Conservation (phyloP, 2,797 vertebrate species). For the Cirrhinus molitorella region DNA sequence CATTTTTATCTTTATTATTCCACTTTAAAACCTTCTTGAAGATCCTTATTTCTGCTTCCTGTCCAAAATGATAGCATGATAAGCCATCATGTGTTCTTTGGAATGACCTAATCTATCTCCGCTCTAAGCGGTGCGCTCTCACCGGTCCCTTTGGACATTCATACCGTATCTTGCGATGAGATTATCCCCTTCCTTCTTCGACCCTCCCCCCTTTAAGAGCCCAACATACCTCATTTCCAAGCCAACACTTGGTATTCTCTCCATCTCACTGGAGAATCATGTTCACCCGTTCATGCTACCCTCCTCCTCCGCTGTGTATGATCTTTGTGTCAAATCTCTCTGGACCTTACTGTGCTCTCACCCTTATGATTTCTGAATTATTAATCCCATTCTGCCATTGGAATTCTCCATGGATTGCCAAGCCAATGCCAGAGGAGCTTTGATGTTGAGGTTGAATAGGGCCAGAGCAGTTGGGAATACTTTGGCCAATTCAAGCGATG, state of each 20-base stretch:
- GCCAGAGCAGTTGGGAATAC: background rate
- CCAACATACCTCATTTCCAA: constrained; percentile 26
- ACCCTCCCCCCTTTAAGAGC: background rate
- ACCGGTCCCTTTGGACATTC: constrained; percentile 26
- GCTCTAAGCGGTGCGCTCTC: background rate
- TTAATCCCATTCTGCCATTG: constrained; percentile 68
- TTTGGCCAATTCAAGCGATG: background rate
- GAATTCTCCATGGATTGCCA: constrained; percentile 58
- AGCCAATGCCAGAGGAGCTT: constrained; percentile 16
- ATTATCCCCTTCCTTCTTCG: background rate
- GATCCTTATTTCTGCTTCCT: constrained; percentile 17
- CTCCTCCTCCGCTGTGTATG: constrained; percentile 20
- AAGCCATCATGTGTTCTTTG: constrained; percentile 21
- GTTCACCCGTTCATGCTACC: constrained; percentile 14
- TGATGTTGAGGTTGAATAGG: constrained; percentile 56
- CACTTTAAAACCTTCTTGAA: constrained; percentile 26
- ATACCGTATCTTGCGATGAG: constrained; percentile 15
- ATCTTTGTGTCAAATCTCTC: constrained; percentile 63
- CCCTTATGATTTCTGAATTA: constrained; percentile 69
- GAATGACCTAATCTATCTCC: constrained; percentile 37
- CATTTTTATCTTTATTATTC: constrained; percentile 9
- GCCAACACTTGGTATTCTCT: constrained; percentile 14
- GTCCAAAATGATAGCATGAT: background rate
- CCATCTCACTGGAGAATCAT: constrained; percentile 38
- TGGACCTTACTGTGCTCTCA: constrained; percentile 64